These are phyloP conservation scores for Heteronetta atricapilla DNA, from an alignment of 2,113 vertebrate genomes.

Conservation along the genomic window DNA sequence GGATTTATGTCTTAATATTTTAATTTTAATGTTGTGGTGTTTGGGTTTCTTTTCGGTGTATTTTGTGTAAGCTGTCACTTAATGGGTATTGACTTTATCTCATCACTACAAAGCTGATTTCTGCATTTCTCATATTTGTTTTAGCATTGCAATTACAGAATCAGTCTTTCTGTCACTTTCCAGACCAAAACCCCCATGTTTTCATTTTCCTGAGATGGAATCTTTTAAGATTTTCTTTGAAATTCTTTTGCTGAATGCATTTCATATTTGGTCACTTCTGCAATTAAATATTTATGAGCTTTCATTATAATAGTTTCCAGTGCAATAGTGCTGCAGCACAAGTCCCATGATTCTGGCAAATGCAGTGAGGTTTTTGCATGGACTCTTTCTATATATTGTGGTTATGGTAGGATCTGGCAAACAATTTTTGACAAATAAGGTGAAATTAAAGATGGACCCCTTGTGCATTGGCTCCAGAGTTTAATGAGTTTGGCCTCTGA, in stretches of 20 bases:
- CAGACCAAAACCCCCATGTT: neutral
- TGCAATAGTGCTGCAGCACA: neutral
- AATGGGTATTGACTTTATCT: conserved; percentile 5
- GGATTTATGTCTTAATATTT: neutral
- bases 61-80: conserved; percentile 16
- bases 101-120: neutral
- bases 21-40: neutral
- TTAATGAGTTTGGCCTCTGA: neutral
- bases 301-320: neutral
- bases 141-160: neutral
- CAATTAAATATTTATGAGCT: neutral
- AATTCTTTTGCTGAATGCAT: neutral
- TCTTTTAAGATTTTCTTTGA: neutral
- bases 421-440: neutral
- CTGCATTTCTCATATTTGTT: neutral
- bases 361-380: neutral
- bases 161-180: neutral
- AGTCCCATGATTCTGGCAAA: neutral
- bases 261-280: neutral
- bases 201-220: neutral
- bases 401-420: neutral
- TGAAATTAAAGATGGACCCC: neutral
- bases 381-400: neutral
- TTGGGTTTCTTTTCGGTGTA: neutral
- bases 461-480: neutral